These are phyloP conservation scores for Peromyscus nudipes DNA, from an alignment of 2,797 vertebrate genomes.

Conservation along the genomic window DNA sequence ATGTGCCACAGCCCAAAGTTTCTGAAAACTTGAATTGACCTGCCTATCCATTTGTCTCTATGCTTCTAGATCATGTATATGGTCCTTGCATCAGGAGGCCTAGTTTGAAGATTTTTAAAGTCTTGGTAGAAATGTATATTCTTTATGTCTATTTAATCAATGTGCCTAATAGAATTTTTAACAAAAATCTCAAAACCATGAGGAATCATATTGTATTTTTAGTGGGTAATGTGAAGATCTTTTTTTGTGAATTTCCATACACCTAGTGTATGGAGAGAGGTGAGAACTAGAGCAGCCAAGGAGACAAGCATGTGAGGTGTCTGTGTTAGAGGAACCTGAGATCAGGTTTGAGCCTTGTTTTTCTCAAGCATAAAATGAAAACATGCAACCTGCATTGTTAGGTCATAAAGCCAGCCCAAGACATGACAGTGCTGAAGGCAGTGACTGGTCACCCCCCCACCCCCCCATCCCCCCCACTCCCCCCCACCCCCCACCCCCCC, in stretches of 20 bases:
- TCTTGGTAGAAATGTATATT: not conserved
- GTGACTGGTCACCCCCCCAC: too few relatives aligned
- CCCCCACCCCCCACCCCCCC: too few relatives aligned
- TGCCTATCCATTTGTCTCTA: not conserved
- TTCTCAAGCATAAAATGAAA: not conserved
- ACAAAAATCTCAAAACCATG: not conserved
- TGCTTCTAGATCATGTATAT: not conserved
- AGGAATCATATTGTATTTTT: not conserved
- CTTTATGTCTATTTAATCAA: not conserved
- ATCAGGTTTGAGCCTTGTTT: not conserved
- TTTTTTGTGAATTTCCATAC: not conserved
- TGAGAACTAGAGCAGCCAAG: not conserved
- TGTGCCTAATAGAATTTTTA: not conserved
- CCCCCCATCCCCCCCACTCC: too few relatives aligned
- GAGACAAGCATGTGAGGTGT: fast-evolving
- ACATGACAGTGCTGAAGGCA: not conserved
- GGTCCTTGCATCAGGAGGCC: not conserved
- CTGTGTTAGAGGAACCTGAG: not conserved
- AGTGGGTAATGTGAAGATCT: not conserved
- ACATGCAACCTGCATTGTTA: not conserved
- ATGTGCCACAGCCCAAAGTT: not conserved
- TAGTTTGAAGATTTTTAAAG: not conserved
- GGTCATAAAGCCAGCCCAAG: not conserved
- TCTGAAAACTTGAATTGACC: not conserved
- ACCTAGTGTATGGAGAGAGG: not conserved